phyloP scores from a whole-genome alignment of 2,888 invertebrate genomes.

The Ceraclea dissimilis region DNA sequence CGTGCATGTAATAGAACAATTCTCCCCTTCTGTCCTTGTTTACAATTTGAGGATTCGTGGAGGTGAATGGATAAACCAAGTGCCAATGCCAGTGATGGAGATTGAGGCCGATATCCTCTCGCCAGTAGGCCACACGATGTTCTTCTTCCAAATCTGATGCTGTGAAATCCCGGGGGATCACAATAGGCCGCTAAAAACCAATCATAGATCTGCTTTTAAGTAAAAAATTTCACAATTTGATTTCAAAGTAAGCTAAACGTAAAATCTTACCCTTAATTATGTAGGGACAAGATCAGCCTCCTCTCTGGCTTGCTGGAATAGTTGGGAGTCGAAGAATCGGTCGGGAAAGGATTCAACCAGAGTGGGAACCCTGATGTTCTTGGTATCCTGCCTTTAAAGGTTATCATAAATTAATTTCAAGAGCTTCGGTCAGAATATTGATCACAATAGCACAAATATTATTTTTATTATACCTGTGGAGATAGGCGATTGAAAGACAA shows the following conservation, averaged over 20 bases:
- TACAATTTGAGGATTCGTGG: slow-evolving; percentile 50
- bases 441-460: too few species aligned
- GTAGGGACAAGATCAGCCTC: slow-evolving; percentile 43
- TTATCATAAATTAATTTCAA: neutral
- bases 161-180: slow-evolving; percentile 69
- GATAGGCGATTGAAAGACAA: slow-evolving; percentile 64
- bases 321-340: slow-evolving; percentile 54
- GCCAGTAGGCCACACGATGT: slow-evolving; percentile 72
- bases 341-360: slow-evolving; percentile 59
- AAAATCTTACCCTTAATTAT: slow-evolving; percentile 33
- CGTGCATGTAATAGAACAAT: slow-evolving; percentile 74
- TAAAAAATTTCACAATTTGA: neutral
- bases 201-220: too few species aligned
- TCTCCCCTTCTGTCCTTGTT: slow-evolving; percentile 71
- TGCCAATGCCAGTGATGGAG: slow-evolving; percentile 81
- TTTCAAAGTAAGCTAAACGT: too few species aligned
- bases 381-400: slow-evolving; percentile 47
- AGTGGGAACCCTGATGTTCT: slow-evolving; percentile 50
- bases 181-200: slow-evolving; percentile 50
- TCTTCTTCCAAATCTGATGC: slow-evolving; percentile 74
- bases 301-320: slow-evolving; percentile 51
- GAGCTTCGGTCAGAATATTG: too few species aligned
- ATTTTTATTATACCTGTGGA: slow-evolving; percentile 50
- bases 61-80: slow-evolving; percentile 65
- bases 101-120: slow-evolving; percentile 76